These are phyloP conservation scores for Heliopora coerulea DNA, from an alignment of 92 coral and sea anemone species.

Conservation along the genomic window DNA sequence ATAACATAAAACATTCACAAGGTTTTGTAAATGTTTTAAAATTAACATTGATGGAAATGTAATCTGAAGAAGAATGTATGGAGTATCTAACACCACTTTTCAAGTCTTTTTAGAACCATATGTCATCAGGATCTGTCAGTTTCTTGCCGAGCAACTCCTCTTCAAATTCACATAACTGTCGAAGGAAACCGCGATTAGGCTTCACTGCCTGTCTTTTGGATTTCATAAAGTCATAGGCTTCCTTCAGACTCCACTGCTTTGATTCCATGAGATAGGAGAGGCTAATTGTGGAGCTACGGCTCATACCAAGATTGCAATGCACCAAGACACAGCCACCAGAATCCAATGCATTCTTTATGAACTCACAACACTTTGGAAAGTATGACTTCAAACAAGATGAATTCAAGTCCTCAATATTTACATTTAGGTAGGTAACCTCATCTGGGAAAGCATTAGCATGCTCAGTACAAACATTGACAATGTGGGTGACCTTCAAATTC, in stretches of 20 bases:
- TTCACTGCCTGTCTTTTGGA: constrained; percentile 78
- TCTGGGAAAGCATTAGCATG: constrained; percentile 87
- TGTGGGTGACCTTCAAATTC: constrained; percentile 75
- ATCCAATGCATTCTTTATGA: constrained; percentile 63
- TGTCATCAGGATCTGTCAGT: constrained; percentile 80
- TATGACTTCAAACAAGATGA: constrained; percentile 69
- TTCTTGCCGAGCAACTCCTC: constrained; percentile 67
- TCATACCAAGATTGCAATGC: constrained; percentile 95
- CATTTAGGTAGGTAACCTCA: constrained; percentile 69
- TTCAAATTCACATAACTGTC: constrained; percentile 84
- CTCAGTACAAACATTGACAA: constrained; percentile 82
- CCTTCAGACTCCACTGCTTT: constrained; percentile 68
- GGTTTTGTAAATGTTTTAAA: no score
- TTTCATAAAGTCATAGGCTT: constrained; percentile 77
- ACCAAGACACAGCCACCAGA: constrained; percentile 81
- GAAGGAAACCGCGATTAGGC: constrained; percentile 88
- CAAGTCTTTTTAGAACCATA: constrained; percentile 81
- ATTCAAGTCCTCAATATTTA: constrained; percentile 88
- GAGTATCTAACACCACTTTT: no score
- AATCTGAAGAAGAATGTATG: no score
- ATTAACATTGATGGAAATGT: no score
- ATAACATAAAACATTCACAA: no score
- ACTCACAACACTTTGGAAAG: constrained; percentile 69
- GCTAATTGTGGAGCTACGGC: constrained; percentile 88
- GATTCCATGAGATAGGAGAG: constrained; percentile 86